These are phyloP conservation scores for Archaeoteleia sp. DNA, from an alignment of 2,888 invertebrate species.

Conservation along the genomic window DNA sequence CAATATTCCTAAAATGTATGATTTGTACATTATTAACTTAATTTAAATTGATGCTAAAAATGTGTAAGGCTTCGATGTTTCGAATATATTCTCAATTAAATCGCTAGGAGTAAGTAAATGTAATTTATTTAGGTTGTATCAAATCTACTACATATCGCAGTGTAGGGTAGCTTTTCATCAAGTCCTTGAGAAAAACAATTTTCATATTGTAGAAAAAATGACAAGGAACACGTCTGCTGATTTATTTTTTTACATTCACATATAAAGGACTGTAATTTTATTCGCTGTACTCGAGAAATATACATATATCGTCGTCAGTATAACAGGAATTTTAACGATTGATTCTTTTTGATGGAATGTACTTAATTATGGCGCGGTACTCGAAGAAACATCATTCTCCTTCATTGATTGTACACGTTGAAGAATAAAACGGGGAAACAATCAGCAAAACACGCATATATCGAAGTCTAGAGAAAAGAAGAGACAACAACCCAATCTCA, in stretches of 20 bases:
- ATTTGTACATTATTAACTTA: too few relatives aligned
- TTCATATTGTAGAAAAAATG: neutral
- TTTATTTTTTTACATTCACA: constrained; percentile 39
- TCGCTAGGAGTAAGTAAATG: too few relatives aligned
- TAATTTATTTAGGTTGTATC: constrained; percentile 15
- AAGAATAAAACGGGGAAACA: constrained; percentile 38
- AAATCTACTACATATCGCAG: too few relatives aligned
- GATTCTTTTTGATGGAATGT: constrained; percentile 49
- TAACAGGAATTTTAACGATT: constrained; percentile 46
- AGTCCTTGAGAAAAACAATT: neutral
- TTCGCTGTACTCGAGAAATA: constrained; percentile 53
- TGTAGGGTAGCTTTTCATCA: too few relatives aligned
- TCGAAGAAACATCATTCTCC: constrained; percentile 25
- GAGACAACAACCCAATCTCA: constrained; percentile 45
- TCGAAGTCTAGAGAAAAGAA: constrained; percentile 23
- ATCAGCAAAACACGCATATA: constrained; percentile 23
- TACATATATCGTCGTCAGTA: constrained; percentile 51
- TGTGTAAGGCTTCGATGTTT: too few relatives aligned
- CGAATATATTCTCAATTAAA: too few relatives aligned
- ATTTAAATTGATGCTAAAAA: too few relatives aligned
- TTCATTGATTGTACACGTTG: constrained; percentile 37
- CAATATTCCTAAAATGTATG: too few relatives aligned
- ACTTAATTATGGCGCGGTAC: constrained; percentile 47
- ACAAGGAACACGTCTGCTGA: too few relatives aligned
- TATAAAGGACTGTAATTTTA: constrained; percentile 48